A percentile compares a stretch with the other conserved stretches of the same genome.
Evolutionary conservation across 2,797 vertebrate genomes (phyloP).

Genomic region (Champsocephalus gunnari): DNA sequence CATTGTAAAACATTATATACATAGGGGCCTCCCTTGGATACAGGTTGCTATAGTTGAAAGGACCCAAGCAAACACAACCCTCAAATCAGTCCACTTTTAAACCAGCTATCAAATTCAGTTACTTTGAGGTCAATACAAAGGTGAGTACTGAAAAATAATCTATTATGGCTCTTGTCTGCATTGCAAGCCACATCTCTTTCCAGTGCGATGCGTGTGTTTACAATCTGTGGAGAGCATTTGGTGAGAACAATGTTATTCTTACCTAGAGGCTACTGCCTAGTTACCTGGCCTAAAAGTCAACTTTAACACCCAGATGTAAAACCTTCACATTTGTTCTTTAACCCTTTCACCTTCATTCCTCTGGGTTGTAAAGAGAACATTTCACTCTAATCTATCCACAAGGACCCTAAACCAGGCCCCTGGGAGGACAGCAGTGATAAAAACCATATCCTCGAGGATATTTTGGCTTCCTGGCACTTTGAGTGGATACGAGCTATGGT

Average conservation of each 20-base stretch:
- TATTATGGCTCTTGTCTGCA: background rate
- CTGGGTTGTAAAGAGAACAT: conserved; percentile 75
- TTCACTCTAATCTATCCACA: conserved; percentile 84
- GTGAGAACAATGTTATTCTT: conserved; percentile 44
- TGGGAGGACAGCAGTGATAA: conserved; percentile 83
- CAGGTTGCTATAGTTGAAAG: background rate
- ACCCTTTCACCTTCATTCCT: conserved; percentile 60
- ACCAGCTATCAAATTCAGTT: background rate
- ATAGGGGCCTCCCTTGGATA: conserved; percentile 1
- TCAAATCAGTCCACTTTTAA: conserved; percentile 16
- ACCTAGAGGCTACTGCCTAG: background rate
- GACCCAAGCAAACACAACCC: background rate
- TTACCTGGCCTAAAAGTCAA: conserved; percentile 25
- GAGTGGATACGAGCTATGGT: conserved; percentile 88
- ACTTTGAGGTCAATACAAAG: conserved; percentile 36
- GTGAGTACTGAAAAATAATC: conserved; percentile 35
- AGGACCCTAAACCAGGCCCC: conserved; percentile 85
- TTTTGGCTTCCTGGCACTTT: conserved; percentile 90
- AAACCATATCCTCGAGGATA: conserved; percentile 88
- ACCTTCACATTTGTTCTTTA: conserved; percentile 40
- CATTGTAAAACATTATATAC: conserved; percentile 10
- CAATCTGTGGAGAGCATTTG: conserved; percentile 30
- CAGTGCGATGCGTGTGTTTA: conserved; percentile 18
- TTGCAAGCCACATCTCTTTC: conserved; percentile 25
- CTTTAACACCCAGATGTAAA: conserved; percentile 33